Evolutionary conservation across 2,888 invertebrate genomes (phyloP).

Genomic region (Cephus runcator): DNA sequence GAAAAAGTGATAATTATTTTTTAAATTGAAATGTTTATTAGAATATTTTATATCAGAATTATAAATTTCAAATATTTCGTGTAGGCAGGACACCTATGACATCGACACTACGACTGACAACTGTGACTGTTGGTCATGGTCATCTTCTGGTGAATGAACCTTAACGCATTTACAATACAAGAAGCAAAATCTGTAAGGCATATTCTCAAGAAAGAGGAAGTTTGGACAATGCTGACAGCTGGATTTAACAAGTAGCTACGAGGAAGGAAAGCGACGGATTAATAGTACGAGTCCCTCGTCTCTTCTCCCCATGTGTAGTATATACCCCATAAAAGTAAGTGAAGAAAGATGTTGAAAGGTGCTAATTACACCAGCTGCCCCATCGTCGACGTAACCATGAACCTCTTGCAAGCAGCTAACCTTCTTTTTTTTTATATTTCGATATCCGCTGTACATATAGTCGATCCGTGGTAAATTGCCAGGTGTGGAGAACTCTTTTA

Average conservation of each 20-base stretch:
- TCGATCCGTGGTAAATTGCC: neutral
- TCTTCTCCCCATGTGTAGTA: constrained; percentile 4
- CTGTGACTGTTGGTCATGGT: neutral
- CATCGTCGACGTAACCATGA: neutral
- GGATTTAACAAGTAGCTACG: constrained; percentile 16
- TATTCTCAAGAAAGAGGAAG: neutral
- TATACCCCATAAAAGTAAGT: constrained; percentile 16
- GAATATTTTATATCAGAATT: neutral
- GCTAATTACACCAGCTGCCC: constrained; percentile 14
- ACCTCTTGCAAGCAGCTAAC: neutral
- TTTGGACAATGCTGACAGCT: neutral
- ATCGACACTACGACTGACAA: neutral
- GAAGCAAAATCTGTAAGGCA: neutral
- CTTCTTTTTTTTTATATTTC: neutral
- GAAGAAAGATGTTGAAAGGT: constrained; percentile 23
- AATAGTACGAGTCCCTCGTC: constrained; percentile 3
- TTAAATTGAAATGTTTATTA: neutral
- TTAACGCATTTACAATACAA: neutral
- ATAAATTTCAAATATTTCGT: neutral
- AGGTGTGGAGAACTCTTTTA: neutral
- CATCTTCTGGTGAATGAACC: neutral
- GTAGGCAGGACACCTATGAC: neutral
- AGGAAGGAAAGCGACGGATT: constrained; percentile 12
- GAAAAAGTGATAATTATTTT: neutral
- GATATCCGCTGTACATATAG: neutral